phyloP scores from a whole-genome alignment of 2,113 vertebrate genomes.

The Scolopax mira region DNA sequence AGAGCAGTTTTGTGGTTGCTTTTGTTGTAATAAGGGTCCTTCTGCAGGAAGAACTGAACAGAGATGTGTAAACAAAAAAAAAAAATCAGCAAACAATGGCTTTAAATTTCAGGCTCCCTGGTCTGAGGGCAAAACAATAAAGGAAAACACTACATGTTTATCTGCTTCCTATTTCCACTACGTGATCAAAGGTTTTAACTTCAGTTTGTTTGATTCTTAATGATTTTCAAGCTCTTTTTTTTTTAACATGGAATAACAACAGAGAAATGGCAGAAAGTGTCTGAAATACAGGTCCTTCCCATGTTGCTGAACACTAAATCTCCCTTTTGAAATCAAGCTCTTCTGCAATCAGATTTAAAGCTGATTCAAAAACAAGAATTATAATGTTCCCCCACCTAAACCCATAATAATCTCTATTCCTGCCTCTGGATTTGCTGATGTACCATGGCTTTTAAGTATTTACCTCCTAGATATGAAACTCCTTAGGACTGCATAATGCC shows the following conservation, averaged over 20 bases:
- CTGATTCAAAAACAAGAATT: slow-evolving; percentile 32
- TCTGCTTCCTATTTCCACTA: not conserved
- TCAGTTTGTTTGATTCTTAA: not conserved
- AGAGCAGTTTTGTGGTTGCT: not conserved
- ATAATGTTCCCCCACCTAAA: slow-evolving; percentile 29
- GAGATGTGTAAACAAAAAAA: not conserved
- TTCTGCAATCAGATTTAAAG: slow-evolving; percentile 28
- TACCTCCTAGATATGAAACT: slow-evolving; percentile 58
- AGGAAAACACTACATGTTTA: not conserved
- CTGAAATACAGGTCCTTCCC: not conserved
- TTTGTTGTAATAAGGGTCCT: not conserved
- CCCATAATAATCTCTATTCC: slow-evolving; percentile 45
- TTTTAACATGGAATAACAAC: not conserved
- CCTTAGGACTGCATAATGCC: not conserved
- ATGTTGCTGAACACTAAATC: not conserved
- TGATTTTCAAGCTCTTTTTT: not conserved
- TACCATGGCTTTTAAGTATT: slow-evolving; percentile 46
- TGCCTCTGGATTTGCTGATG: slow-evolving; percentile 44
- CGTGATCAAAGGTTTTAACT: not conserved
- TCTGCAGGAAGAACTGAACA: not conserved
- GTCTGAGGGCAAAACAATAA: not conserved
- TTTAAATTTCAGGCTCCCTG: not conserved
- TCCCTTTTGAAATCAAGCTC: not conserved
- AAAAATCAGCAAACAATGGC: not conserved
- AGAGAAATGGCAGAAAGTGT: not conserved